Base-by-base conservation (phyloP, 1,140 invertebrate genomes). In the Bombus polaris region DNA sequence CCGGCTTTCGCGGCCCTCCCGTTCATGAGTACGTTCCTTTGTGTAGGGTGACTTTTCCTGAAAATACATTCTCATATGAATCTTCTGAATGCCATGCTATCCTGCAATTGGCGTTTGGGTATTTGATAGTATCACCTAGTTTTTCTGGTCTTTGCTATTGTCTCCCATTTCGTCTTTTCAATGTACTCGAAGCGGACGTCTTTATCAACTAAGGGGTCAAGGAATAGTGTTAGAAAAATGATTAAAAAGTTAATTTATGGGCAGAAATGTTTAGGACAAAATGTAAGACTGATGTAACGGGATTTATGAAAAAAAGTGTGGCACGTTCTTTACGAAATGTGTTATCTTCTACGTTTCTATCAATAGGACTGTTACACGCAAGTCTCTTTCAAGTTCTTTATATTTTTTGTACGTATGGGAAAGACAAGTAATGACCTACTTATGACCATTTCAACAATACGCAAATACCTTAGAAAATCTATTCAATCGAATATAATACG, bases 31-130 rank as follows among this genome's bases (percentile, higher is more conserved):
- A 91, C 96, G 93, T 88, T 96, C 96, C 89, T 96, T 95, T 35
- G 93, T 90, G 90, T 97, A 97, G 42, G 97, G 97, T 39, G 97
- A 97, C 92, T 97, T 97, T 93, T 97, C 97, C 97, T 97, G 95
- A 91, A 96, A 96, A 91, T 92, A 95, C n/a, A 90, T 90, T 88
- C 57, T 87, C 85, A 81, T 81, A 89, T 87, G 71, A 87, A 83
- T 86, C 71, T 80, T 53, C 66, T 65, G 86, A 82, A 88, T 83
- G 66, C 66, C 83, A 53, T n/a, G 79, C n/a, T 72, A 73, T 83
- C 83, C 68, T 90, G 89, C 42, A 65, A 90, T 68, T 87, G 77
- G 75, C 81, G 89, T 89, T 85, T 87, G 87, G 76, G 85, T 91
- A 89, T 86, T 91, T 83, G 86, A 89, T 78, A 91, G 87, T 87